Evolutionary conservation across 2,113 vertebrate species (phyloP).

Genomic region (Emberiza fucata): DNA sequence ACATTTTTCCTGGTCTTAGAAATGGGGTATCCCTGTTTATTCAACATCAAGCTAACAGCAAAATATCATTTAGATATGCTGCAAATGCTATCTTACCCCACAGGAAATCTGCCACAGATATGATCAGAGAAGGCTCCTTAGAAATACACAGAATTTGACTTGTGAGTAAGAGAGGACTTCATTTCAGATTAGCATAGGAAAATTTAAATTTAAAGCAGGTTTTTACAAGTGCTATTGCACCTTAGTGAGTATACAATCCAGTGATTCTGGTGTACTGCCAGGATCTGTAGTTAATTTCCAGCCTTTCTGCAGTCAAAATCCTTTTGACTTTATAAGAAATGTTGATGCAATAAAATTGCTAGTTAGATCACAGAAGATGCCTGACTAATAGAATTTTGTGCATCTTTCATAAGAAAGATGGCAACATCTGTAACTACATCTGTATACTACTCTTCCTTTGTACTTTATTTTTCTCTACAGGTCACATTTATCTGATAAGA

Average conservation of each 20-base stretch:
- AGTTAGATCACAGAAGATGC: neutral
- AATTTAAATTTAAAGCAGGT: neutral
- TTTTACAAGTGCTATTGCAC: neutral
- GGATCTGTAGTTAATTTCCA: neutral
- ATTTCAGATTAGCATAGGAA: neutral
- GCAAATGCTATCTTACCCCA: neutral
- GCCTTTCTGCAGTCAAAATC: neutral
- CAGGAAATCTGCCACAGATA: neutral
- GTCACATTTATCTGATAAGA: neutral
- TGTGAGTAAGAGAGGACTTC: neutral
- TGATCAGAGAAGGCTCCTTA: neutral
- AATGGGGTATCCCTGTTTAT: neutral
- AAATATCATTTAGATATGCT: neutral
- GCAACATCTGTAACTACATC: neutral
- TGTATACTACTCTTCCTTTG: neutral
- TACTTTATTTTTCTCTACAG: neutral
- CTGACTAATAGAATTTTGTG: neutral
- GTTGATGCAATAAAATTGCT: neutral
- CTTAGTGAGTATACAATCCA: neutral
- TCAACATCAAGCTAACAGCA: accelerated
- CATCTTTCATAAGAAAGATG: neutral
- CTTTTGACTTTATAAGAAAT: neutral
- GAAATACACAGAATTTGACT: neutral
- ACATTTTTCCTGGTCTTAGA: neutral
- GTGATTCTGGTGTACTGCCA: neutral